Conservation (phyloP, 2,113 vertebrate species). For the Erpornis zantholeuca region DNA sequence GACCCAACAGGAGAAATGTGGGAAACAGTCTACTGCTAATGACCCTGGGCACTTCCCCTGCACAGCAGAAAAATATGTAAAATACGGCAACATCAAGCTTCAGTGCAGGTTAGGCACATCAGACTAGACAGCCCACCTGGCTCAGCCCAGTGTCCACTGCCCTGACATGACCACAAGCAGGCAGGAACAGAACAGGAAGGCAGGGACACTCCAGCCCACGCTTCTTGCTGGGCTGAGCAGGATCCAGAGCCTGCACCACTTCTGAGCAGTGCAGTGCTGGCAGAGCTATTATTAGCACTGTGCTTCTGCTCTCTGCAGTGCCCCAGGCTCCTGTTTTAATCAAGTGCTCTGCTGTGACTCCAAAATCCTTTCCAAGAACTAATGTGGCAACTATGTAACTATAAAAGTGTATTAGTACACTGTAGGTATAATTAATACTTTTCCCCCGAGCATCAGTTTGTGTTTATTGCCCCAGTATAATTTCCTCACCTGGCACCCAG, state of each 20-base stretch:
- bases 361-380: neutral
- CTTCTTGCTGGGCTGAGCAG: neutral
- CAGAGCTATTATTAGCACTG: neutral
- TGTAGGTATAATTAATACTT: neutral
- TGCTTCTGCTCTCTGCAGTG: neutral
- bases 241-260: neutral
- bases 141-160: neutral
- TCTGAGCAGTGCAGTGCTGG: neutral
- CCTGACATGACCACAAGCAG: neutral
- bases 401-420: neutral
- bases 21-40: neutral
- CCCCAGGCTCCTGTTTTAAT: neutral
- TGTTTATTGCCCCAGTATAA: neutral
- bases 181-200: neutral
- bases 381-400: neutral
- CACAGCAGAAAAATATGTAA: rapidly evolving
- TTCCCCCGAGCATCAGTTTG: neutral
- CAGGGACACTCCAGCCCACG: neutral
- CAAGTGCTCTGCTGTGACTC: neutral
- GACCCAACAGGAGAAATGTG: neutral
- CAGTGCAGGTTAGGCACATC: neutral
- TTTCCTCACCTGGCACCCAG: neutral
- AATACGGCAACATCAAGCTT: neutral
- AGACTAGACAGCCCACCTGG: neutral
- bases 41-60: neutral